Base-by-base conservation (phyloP, 2,888 invertebrate species). In the Diachrysia chrysitis region DNA sequence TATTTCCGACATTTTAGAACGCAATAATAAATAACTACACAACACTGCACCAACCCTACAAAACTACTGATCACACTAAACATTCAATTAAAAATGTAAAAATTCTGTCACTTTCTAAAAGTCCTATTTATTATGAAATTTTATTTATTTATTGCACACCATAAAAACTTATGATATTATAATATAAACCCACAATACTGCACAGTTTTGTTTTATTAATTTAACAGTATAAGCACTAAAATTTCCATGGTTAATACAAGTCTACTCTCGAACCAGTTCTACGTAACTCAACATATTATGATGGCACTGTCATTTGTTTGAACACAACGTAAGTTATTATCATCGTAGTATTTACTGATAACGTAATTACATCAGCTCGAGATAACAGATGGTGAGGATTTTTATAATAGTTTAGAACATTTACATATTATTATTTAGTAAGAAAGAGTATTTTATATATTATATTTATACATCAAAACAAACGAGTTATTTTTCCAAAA, bases 291-390 rank as follows among this genome's bases (percentile, higher is more conserved):
- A 10, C 10, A 63, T 23, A 21, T 48, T 23, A 32, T 16, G 25
- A 58, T 58, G 10, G 16, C 46, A 67, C 48, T 12, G 14, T 14
- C 23, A 23, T 71, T 63, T 61, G 66, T 76, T 76, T 51, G 29
- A 23, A 56, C 16, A 61, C 35, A 53, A n/a, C 16, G 46, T 48
- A 57, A 48, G n/a, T n/a, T 48, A 21, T 29, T 76, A 74, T 76
- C 66, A 62, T 21, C 17, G 59, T 42, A 16, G 46, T 63, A 58
- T 61, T 71, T 63, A 61, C 72, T 67, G 51, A 61, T 76, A 71
- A 35, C n/a, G 16, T 1, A 1, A 19, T 73, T 19, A 23, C n/a
- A 7, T 57, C 23, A 7, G 42, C 42, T 1, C 2, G 21, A 21
- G 48, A 51, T 51, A 51, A 21, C 48, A 21, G 7, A 17, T 17